phyloP scores from a whole-genome alignment of 2,797 vertebrate species.

The Sebastes paucispinis region DNA sequence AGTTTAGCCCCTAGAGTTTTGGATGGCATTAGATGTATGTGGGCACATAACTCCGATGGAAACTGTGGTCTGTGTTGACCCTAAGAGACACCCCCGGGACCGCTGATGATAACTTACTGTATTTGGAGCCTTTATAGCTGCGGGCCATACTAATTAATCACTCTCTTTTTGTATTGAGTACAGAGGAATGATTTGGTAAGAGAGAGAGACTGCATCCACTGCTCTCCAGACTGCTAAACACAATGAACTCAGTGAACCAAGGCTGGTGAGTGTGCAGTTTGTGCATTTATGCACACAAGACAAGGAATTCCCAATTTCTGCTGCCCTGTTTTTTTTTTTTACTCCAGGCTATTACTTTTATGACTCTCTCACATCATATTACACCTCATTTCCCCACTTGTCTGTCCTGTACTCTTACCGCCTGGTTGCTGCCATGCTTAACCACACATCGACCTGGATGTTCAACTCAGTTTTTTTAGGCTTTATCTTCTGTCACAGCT shows the following conservation, averaged over 20 bases:
- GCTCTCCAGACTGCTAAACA: slow-evolving; percentile 68
- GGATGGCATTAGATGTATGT: slow-evolving; percentile 39
- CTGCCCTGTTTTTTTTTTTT: not conserved
- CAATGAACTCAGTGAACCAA: slow-evolving; percentile 73
- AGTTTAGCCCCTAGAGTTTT: slow-evolving; percentile 42
- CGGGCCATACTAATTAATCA: slow-evolving; percentile 74
- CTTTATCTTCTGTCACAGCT: slow-evolving; percentile 10
- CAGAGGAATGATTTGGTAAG: slow-evolving; percentile 49
- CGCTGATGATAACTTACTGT: slow-evolving; percentile 64
- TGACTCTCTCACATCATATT: not conserved
- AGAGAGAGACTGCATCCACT: slow-evolving; percentile 42
- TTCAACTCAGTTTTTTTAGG: not conserved
- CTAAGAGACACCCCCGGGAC: slow-evolving; percentile 39
- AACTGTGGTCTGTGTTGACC: slow-evolving; percentile 54
- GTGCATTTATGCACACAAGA: not conserved
- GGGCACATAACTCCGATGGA: slow-evolving; percentile 30
- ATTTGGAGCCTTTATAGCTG: slow-evolving; percentile 64
- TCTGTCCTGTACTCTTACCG: not conserved
- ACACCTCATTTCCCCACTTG: not conserved
- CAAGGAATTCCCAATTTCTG: slow-evolving; percentile 8
- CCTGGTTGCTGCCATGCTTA: not conserved
- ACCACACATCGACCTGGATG: not conserved
- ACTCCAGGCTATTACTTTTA: not conserved
- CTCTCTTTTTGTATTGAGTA: slow-evolving; percentile 68
- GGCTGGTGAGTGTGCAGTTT: not conserved